phyloP scores from a whole-genome alignment of 1,140 invertebrate species.

The Drosophila varians region DNA sequence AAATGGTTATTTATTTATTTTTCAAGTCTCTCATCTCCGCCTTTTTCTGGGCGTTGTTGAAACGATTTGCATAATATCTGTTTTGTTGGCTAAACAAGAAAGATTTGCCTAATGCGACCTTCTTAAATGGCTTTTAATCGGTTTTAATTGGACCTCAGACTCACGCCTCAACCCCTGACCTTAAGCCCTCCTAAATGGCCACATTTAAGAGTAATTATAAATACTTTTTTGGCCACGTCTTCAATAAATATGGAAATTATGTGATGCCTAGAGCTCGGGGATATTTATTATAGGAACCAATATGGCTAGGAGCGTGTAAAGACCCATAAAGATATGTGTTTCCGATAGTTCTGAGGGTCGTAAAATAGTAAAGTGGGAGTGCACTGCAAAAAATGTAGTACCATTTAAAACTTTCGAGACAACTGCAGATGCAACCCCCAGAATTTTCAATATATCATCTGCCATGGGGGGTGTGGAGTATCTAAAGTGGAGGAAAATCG shows the following conservation, averaged over 20 bases:
- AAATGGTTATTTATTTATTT: no score
- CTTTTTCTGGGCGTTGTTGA: constrained; percentile 23
- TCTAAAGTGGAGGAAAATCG: neutral
- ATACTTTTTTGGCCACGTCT: neutral
- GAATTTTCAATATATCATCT: no score
- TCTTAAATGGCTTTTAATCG: constrained; percentile 8
- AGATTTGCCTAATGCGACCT: constrained; percentile 37
- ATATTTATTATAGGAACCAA: neutral
- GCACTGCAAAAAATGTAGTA: neutral
- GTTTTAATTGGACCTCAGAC: constrained; percentile 3
- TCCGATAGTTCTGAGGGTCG: neutral
- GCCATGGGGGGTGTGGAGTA: neutral
- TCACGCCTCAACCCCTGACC: no score
- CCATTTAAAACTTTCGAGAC: no score
- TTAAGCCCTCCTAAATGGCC: constrained; percentile 4
- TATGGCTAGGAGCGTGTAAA: neutral
- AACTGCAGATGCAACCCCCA: neutral
- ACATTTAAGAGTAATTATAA: neutral
- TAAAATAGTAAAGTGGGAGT: neutral
- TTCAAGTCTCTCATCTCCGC: no score
- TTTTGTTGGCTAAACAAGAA: constrained; percentile 24
- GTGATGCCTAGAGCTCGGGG: neutral
- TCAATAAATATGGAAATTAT: neutral
- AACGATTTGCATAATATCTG: constrained; percentile 29
- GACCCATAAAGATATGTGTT: neutral